Percentiles rank a stretch among this genome's conserved stretches.
Evolutionary conservation across 2,888 invertebrate species (phyloP).

Genomic region (Oscheius sp.): DNA sequence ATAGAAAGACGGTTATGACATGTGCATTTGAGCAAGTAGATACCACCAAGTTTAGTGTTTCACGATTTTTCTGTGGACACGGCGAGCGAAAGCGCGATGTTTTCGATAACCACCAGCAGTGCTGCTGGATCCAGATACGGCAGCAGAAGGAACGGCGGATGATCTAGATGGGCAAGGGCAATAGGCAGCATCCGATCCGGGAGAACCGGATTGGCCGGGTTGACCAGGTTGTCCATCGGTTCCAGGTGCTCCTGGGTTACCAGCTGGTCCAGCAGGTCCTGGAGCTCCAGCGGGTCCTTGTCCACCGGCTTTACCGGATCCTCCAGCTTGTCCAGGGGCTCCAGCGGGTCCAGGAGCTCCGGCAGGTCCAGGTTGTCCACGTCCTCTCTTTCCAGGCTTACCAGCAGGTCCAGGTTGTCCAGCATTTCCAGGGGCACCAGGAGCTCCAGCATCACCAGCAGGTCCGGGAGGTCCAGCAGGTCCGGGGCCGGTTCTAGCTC

Average conservation of each 20-base stretch:
- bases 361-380: slow-evolving; percentile 45
- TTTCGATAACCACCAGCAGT: background rate
- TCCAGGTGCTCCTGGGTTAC: slow-evolving; percentile 31
- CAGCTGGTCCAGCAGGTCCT: slow-evolving; percentile 43
- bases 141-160: background rate
- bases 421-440: slow-evolving; percentile 40
- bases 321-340: slow-evolving; percentile 29
- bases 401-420: slow-evolving; percentile 59
- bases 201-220: slow-evolving; percentile 38
- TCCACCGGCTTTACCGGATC: slow-evolving; percentile 33
- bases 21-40: background rate
- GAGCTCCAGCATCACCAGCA: slow-evolving; percentile 33
- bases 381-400: slow-evolving; percentile 34
- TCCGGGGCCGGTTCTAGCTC: slow-evolving; percentile 41
- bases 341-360: slow-evolving; percentile 34
- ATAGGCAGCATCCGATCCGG: slow-evolving; percentile 19
- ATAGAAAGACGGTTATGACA: background rate
- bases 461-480: slow-evolving; percentile 44
- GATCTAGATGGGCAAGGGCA: slow-evolving; percentile 21
- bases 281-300: slow-evolving; percentile 34
- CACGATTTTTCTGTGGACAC: background rate
- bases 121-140: background rate
- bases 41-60: no score
- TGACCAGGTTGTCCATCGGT: slow-evolving; percentile 40
- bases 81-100: background rate